Evolutionary conservation across 2,888 invertebrate genomes (phyloP).

Genomic region (Clunio marinus): DNA sequence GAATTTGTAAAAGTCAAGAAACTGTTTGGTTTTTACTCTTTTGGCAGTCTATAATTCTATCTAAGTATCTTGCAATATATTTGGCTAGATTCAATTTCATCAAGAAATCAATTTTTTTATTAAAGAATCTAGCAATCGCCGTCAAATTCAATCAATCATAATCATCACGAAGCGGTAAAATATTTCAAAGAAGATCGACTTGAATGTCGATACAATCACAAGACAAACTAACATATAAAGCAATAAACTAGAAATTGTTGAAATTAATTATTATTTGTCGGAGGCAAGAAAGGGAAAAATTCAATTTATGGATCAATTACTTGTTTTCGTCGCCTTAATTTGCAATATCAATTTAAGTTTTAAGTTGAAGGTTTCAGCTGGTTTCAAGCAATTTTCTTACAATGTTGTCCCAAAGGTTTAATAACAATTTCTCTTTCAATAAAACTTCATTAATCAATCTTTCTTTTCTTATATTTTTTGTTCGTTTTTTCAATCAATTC

Average conservation of each 20-base stretch:
- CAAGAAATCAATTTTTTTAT: neutral
- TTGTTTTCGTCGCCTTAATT: too few species aligned
- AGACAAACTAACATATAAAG: neutral
- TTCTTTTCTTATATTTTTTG: neutral
- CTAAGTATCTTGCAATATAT: too few species aligned
- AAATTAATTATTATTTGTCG: too few species aligned
- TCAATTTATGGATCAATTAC: too few species aligned
- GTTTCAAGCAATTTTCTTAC: too few species aligned
- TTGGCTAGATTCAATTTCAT: too few species aligned
- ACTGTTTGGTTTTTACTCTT: neutral
- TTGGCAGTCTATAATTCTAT: too few species aligned
- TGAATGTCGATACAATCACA: neutral
- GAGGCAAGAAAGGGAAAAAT: too few species aligned
- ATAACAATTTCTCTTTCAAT: neutral
- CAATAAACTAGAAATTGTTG: neutral
- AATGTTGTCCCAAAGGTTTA: too few species aligned
- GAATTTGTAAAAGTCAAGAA: neutral
- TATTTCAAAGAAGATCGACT: too few species aligned
- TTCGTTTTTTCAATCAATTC: neutral
- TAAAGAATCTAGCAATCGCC: neutral
- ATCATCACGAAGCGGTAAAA: neutral
- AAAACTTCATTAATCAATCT: slow-evolving; percentile 11
- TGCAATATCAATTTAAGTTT: too few species aligned
- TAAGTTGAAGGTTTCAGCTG: too few species aligned
- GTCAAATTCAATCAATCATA: slow-evolving; percentile 36